Conservation (phyloP, 2,888 invertebrate genomes). For the Unio pictorum region DNA sequence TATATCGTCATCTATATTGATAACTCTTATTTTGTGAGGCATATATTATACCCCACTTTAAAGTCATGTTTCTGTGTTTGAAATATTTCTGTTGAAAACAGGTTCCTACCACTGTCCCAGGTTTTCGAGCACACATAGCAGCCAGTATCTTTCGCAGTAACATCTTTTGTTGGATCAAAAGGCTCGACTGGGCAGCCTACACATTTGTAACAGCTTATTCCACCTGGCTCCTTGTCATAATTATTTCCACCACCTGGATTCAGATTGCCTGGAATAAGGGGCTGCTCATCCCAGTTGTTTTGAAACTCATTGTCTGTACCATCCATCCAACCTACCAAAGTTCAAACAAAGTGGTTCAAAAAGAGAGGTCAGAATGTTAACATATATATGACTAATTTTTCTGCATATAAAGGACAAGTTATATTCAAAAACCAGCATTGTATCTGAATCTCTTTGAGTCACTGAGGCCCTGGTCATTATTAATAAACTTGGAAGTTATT, state of each 20-base stretch:
- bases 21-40: too few species aligned
- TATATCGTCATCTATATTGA: too few species aligned
- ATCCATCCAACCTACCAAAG: slow-evolving; percentile 26
- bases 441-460: too few species aligned
- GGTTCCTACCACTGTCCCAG: slow-evolving; percentile 29
- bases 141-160: slow-evolving; percentile 21
- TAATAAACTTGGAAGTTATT: too few species aligned
- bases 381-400: too few species aligned
- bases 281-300: slow-evolving; percentile 35
- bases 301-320: slow-evolving; percentile 36
- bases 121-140: slow-evolving; percentile 33
- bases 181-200: slow-evolving; percentile 32
- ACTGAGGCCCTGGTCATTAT: too few species aligned
- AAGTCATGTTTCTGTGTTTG: too few species aligned
- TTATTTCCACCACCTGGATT: slow-evolving; percentile 18
- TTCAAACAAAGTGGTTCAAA: too few species aligned
- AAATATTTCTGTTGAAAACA: not conserved
- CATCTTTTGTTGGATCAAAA: slow-evolving; percentile 32
- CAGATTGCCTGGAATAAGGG: slow-evolving; percentile 30
- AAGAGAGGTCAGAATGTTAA: too few species aligned
- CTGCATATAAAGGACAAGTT: too few species aligned
- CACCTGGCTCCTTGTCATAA: slow-evolving; percentile 30
- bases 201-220: slow-evolving; percentile 32
- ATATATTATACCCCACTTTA: too few species aligned
- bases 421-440: too few species aligned